Percentiles rank a stretch among this genome's conserved stretches.
Conservation (phyloP, 2,888 invertebrate genomes). For the Apamea epomidion region DNA sequence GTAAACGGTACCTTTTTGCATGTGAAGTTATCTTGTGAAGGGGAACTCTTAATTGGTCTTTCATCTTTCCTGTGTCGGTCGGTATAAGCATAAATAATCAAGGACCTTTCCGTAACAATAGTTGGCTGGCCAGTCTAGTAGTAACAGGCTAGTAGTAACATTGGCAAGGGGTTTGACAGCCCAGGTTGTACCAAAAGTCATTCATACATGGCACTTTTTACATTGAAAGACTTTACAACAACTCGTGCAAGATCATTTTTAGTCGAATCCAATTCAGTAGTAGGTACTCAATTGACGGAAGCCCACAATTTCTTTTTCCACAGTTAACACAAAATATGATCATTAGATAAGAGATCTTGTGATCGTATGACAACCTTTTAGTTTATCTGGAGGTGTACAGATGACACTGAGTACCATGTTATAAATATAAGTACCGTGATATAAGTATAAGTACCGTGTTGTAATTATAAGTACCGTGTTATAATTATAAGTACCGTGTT, state of each 20-base stretch:
- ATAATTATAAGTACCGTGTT: too few species aligned
- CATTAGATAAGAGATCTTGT: too few species aligned
- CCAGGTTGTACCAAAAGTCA: too few species aligned
- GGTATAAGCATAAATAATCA: neutral
- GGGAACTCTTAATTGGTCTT: slow-evolving; percentile 5
- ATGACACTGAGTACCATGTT: neutral
- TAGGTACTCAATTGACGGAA: neutral
- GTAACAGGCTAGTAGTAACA: neutral
- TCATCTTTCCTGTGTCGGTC: slow-evolving; percentile 1
- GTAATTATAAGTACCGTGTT: too few species aligned
- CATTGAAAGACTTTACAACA: neutral
- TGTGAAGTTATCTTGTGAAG: slow-evolving; percentile 31
- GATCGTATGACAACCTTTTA: neutral
- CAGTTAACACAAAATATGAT: too few species aligned
- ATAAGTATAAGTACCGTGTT: too few species aligned
- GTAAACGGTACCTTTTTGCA: slow-evolving; percentile 26
- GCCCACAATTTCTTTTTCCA: too few species aligned
- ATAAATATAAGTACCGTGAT: too few species aligned
- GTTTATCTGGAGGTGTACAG: neutral
- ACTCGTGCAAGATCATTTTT: neutral
- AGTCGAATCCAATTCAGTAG: neutral
- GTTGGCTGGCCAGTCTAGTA: too few species aligned
- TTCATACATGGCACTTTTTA: neutral
- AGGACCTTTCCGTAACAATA: neutral
- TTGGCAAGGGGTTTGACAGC: too few species aligned